Evolutionary conservation across 2,797 vertebrate genomes (phyloP), one percentile per base, ranked within the genome.

Genomic region (Phrynocephalus guinanensis): DNA sequence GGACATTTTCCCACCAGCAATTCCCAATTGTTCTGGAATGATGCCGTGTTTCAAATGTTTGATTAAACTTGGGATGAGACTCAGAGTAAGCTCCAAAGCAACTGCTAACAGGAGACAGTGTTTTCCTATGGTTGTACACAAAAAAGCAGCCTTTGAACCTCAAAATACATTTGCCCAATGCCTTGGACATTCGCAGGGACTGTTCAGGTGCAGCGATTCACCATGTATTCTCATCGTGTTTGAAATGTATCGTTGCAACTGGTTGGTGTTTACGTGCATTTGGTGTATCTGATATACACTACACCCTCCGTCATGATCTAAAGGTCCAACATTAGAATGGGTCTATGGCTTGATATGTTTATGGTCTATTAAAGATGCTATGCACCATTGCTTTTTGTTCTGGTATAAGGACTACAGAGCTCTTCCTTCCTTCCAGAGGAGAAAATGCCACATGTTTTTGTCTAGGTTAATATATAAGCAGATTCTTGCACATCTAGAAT

Each of bases 11-110:
- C 93, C 30, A 38, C 91, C 66, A 0, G 83, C 89, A 82, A 79
- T 92, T 94, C 90, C 90, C 89, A 88, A 83, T 88, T 91, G 84
- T 87, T n/a, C 67, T 94, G 92, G 89, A 83, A 72, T 82, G 88
- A 84, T 38, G 91, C 91, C 90, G 90, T 30, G 38, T 88, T 73
- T 94, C 84, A 90, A 92, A 91, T 71, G 71, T 56, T 71, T 91
- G 92, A 93, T 94, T 93, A 91, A 90, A 92, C 89, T 90, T 92
- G 75, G 90, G 83, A 82, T 24, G 88, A 71, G 92, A 82, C 0
- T 0, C 73, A 84, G 52, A 78, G 7, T 60, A 79, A 89, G 71
- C 63, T 13, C 67, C 13, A 76, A 68, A 76, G 44, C 11, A 20
- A 77, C 52, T 56, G 76, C 44, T 52, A 68, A 28, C 22, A 82